Base-by-base conservation (phyloP, 2,797 vertebrate species). In the Parauchenoglanis ngamensis region DNA sequence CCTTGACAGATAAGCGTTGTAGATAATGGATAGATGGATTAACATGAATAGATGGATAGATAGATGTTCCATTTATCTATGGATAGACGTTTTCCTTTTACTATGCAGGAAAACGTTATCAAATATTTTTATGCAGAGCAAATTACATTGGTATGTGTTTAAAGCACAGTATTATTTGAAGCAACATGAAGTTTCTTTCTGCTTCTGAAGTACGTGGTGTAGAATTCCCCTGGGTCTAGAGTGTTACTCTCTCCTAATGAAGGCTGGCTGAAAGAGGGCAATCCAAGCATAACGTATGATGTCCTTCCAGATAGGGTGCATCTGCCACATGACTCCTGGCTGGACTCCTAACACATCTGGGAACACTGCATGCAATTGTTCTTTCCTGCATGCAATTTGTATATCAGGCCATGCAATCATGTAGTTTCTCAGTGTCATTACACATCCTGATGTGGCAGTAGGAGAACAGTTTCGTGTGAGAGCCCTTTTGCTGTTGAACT, bases 361-460 rank as follows among this genome's bases (percentile, higher is more conserved):
- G 68, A 91, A 88, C 89, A 91, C 85, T 85, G 73, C 44, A 80
- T 70, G 61, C 81, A 80, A 86, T 88, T 91, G 90, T 91, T 91
- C 73, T 31, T 72, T 84, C 67, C 65, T 56, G 56, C 80, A 86
- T 40, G 86, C 61, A 87, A 72, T 85, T 89, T 85, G 75, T 85
- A 86, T 77, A 77, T 82, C 67, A 87, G 80, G 84, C 87, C 83
- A 89, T 54, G 40, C 44, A 61, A 76, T 78, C 85, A 5, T 28
- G 49, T 56, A 87, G 40, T 87, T 77, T 84, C 31, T 10, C 23
- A 76, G 54, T n/a, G 72, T 46, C 21, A 87, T 75, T 52, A 72
- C 52, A n/a, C 77, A 83, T 85, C 81, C 84, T 86, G 82, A 28
- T 56, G 56, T 54, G 46, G n/a, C 35, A 87, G 25, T 31, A 25